Base-by-base conservation (phyloP, 2,888 invertebrate genomes). In the Lomographa bimaculata region DNA sequence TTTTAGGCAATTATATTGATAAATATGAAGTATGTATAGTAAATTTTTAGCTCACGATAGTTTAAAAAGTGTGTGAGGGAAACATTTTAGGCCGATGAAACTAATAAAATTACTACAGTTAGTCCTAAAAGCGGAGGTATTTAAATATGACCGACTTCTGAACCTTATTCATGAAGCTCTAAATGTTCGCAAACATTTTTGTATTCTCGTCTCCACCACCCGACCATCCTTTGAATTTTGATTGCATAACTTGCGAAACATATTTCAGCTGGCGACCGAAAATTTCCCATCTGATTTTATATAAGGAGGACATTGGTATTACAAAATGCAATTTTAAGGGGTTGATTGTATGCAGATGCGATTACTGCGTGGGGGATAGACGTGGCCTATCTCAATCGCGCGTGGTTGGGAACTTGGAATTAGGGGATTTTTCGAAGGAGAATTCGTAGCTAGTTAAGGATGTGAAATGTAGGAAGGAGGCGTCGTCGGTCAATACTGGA, bases 401-500 rank as follows among this genome's bases (percentile, higher is more conserved):
- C 66, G 67, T 68, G 46, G 70, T 73, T 14, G n/a, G n/a, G n/a
- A n/a, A n/a, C n/a, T n/a, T n/a, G 67, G 70, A 79, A 81, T 85
- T 81, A 81, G 77, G 80, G 77, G 76, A 74, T 84, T 84, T 84
- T 84, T 84, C 75, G 79, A 85, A 82, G 84, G 78, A 79, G 79
- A 78, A 79, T 82, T 79, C 75, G 75, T 73, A 76, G 76, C 81
- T 84, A 80, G 86, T 84, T 87, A 89, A 86, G 85, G 86, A 87
- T 81, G 82, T 85, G 83, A 82, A 80, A 78, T 77, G 82, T 85
- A 79, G 81, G 79, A 83, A 84, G 82, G 82, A 86, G 87, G 86
- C 85, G 85, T 82, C 81, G 83, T 86, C 84, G 87, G 87, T 89
- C 87, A 86, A 89, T 89, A 89, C 86, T 81, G 81, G 75, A 83